These are phyloP conservation scores for Phainopepla nitens DNA, from an alignment of 2,113 vertebrate genomes.

Conservation along the genomic window DNA sequence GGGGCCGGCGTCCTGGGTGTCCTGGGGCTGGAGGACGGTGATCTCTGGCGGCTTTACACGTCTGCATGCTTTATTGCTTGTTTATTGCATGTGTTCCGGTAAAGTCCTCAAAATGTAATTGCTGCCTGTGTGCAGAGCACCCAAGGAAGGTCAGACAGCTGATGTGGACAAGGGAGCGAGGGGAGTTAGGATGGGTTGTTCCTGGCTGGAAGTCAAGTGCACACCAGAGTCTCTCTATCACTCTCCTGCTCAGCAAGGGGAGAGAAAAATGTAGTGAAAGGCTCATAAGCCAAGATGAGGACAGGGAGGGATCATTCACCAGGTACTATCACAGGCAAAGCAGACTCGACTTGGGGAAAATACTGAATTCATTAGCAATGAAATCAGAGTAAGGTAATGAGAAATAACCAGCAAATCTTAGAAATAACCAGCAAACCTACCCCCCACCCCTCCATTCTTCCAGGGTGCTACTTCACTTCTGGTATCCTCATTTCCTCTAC, in stretches of 20 bases:
- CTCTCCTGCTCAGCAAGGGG: neutral
- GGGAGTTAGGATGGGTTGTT: neutral
- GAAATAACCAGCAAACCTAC: neutral
- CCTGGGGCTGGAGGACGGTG: no score
- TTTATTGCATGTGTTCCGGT: neutral
- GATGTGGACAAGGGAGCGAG: fast-evolving
- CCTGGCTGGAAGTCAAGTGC: neutral
- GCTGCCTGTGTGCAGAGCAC: neutral
- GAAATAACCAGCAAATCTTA: neutral
- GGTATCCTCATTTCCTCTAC: neutral
- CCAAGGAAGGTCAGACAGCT: neutral
- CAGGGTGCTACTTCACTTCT: neutral
- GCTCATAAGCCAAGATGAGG: neutral
- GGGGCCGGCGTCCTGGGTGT: neutral
- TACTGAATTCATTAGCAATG: neutral
- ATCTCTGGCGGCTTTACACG: neutral
- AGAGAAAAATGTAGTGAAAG: neutral
- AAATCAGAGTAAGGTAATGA: neutral
- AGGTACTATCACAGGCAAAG: neutral
- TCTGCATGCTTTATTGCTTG: neutral
- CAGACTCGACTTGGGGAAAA: fast-evolving
- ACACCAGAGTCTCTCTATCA: neutral
- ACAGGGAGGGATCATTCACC: neutral
- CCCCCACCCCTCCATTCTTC: neutral
- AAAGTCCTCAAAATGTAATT: neutral